Base-by-base conservation (phyloP, 2,888 invertebrate genomes). In the Pseudeuparius sepicola region DNA sequence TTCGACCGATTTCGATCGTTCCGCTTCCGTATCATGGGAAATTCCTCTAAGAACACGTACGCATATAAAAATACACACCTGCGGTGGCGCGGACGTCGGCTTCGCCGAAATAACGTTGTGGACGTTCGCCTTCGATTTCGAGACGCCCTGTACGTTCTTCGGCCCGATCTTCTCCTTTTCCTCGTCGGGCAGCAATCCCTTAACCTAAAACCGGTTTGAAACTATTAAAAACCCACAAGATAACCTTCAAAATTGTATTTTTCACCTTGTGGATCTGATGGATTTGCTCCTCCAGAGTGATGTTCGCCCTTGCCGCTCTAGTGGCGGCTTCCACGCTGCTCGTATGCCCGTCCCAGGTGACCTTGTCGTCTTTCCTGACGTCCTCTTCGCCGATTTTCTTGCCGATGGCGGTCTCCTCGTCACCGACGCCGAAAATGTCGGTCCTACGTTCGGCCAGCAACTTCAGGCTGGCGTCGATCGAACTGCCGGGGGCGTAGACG, bases 391-490 rank as follows among this genome's bases (percentile, higher is more conserved):
- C 90, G 41, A 94, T 85, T 69, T 97, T 98, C 67, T 94, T 94
- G 68, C 98, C 98, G 59, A 98, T 99, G 14, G 90, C 89, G 0
- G 97, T 96, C 71, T 98, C 98, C 61, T 97, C 96, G 60, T 90
- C 90, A 37, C 97, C 97, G 42, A 92, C 88, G 65, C 98, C 98
- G 67, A 99, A 99, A 64, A 98, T 98, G 72, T 98, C 98, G 2
- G 98, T 97, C 81, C 98, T 92, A 48, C 98, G 77, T 60, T 98
- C 97, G 0, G 98, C 98, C 53, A 98, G 69, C 57, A 89, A 82
- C 60, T 93, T 93, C 56, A 98, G 75, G 55, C 88, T 92, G 24
- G 88, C 88, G 57, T 94, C 93, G 53, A 98, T 94, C n/a, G 93
- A 89, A 14, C 88, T 78, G 31, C 75, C 79, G 32, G 74, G 73